A percentile compares a stretch with the other conserved stretches of the same genome.
Conservation (phyloP, 1,140 invertebrate genomes). For the Stegodyphus dumicola region DNA sequence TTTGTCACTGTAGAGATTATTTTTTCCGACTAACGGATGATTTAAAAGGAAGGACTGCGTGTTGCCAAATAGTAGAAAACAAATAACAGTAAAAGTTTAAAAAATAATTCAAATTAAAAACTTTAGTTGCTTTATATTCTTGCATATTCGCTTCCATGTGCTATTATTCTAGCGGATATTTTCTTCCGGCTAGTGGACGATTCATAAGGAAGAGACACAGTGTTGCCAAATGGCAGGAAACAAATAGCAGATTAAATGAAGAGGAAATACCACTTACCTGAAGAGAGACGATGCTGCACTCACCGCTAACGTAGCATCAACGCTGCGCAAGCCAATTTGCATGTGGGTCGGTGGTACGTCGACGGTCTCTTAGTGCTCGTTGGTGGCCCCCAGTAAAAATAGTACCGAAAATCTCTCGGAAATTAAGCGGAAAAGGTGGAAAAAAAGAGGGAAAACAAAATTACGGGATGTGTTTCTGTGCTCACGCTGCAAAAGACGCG, state of each 20-base stretch:
- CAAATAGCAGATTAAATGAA: constrained; percentile 31
- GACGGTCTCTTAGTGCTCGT: neutral
- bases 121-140: no score
- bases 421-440: neutral
- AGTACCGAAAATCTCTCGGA: neutral
- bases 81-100: no score
- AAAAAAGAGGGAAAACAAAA: constrained; percentile 34
- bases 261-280: constrained; percentile 54
- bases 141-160: no score
- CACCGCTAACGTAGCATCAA: constrained; percentile 52
- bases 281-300: constrained; percentile 55
- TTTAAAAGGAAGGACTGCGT: no score
- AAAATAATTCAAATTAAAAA: no score
- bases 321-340: constrained; percentile 58
- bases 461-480: no score
- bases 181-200: no score
- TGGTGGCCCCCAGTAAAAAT: neutral
- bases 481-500: neutral
- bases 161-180: no score
- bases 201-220: neutral
- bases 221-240: constrained; percentile 31
- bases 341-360: constrained; percentile 44
- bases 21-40: no score
- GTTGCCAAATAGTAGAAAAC: no score
- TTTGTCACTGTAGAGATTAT: no score